Base-by-base conservation (phyloP, 2,113 vertebrate species). In the Salvelinus alpinus region DNA sequence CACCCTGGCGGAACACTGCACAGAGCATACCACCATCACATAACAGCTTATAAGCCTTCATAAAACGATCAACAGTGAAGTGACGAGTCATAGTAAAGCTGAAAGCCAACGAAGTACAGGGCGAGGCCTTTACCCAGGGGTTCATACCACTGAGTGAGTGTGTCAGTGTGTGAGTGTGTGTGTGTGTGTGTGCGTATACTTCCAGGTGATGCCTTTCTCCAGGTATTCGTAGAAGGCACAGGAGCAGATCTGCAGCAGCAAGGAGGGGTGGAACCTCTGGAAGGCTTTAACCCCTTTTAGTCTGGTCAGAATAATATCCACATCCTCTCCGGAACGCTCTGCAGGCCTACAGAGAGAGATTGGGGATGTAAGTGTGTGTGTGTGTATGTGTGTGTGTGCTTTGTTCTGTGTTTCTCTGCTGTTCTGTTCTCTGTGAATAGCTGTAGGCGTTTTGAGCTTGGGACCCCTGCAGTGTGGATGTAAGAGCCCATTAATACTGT, bases 181-280 rank as follows among this genome's bases (percentile, higher is more conserved):
- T 13, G 44, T 25, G 7, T 25, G 11, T 48, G 18, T 24, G 20
- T 62, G 38, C 2, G 0, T 68, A 44, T 85, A 90, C 83, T 11
- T 95, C 98, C 97, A 85, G 60, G 97, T 99, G 85, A 98, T 97
- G 87, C 96, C 97, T 92, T 97, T 98, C 79, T 99, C 97, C 93
- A 99, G 91, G 80, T 94, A 96, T 91, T 99, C 97, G 65, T 99
- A 99, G 88, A 98, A 99, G 76, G 96, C 95, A 86, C 95, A 98
- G 73, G 97, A 92, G 78, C 97, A 98, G 88, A 99, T 99, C 92
- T 99, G 97, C 88, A 98, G 95, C 64, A 99, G 91, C 74, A 99
- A 96, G 25, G 94, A 96, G 79, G 96, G 95, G 78, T 98, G 96
- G 85, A 98, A 99, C 91, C 95, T 96, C 87, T 97, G 96, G 87